A percentile compares a stretch with the other conserved stretches of the same genome.
Evolutionary conservation across 2,113 vertebrate genomes (phyloP).

Genomic region (Anolis carolinensis): DNA sequence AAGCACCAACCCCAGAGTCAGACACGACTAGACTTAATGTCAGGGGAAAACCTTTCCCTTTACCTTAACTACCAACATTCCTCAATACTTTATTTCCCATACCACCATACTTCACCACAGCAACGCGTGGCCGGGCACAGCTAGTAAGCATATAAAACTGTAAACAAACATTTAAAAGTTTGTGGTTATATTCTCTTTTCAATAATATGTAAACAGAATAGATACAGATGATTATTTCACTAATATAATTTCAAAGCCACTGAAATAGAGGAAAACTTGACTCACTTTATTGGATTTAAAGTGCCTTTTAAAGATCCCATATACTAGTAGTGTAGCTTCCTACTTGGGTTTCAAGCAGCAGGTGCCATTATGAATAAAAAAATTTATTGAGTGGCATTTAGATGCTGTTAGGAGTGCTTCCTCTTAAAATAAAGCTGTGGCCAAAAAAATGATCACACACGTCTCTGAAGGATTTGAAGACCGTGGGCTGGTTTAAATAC

Average conservation of each 20-base stretch:
- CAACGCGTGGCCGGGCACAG: no score
- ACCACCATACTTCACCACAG: no score
- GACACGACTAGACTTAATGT: no score
- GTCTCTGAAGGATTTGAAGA: background rate
- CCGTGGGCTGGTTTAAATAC: background rate
- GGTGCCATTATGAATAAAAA: background rate
- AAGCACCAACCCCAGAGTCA: no score
- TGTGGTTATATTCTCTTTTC: background rate
- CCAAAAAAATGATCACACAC: background rate
- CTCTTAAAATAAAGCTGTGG: background rate
- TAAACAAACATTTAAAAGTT: background rate
- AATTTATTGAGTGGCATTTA: background rate
- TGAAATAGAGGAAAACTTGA: background rate
- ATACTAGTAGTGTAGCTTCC: background rate
- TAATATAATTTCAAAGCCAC: no score
- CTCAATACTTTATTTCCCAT: no score
- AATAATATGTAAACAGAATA: no score
- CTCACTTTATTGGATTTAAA: background rate
- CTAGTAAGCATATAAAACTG: background rate
- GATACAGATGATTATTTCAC: background rate
- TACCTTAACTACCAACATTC: no score
- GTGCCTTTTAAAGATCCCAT: background rate
- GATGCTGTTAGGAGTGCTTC: background rate
- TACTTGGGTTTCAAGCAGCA: background rate
- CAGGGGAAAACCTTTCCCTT: no score